phyloP scores from a whole-genome alignment of 1,140 invertebrate species.

The Drosophila aff. region DNA sequence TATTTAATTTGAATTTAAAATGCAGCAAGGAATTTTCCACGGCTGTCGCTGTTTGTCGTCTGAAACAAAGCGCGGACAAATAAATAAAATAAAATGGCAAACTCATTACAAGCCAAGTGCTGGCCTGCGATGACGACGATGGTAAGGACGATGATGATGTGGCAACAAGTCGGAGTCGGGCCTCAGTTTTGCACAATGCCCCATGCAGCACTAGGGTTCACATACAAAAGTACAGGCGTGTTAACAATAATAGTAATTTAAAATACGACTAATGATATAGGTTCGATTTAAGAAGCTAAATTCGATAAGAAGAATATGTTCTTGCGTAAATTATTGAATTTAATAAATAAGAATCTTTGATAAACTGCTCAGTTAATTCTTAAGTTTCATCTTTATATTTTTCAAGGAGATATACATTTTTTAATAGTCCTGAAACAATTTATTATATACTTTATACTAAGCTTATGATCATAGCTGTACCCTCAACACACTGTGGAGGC shows the following conservation, averaged over 20 bases:
- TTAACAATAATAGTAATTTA: not conserved
- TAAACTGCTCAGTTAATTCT: not conserved
- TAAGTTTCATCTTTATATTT: not conserved
- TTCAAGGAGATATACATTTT: not conserved
- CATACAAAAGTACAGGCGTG: not conserved
- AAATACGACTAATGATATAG: not conserved
- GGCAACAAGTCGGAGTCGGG: constrained; percentile 72
- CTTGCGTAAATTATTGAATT: not conserved
- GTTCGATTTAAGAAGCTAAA: not conserved
- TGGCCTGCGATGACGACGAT: constrained; percentile 43
- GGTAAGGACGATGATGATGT: constrained; percentile 56
- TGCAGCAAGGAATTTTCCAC: constrained; percentile 52
- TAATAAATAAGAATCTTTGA: not conserved
- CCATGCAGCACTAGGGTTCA: constrained; percentile 21
- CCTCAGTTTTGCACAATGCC: constrained; percentile 60
- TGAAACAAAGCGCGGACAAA: constrained; percentile 76
- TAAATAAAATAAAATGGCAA: constrained; percentile 83
- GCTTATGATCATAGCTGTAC: not conserved
- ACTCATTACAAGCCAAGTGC: constrained; percentile 76
- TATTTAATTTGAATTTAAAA: constrained; percentile 83
- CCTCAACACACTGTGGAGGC: constrained; percentile 15
- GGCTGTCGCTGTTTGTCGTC: constrained; percentile 37
- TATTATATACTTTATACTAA: not conserved
- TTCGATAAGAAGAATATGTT: not conserved
- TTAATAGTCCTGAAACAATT: not conserved